Evolutionary conservation across 2,113 vertebrate species (phyloP).

Genomic region (Chiloscyllium plagiosum): DNA sequence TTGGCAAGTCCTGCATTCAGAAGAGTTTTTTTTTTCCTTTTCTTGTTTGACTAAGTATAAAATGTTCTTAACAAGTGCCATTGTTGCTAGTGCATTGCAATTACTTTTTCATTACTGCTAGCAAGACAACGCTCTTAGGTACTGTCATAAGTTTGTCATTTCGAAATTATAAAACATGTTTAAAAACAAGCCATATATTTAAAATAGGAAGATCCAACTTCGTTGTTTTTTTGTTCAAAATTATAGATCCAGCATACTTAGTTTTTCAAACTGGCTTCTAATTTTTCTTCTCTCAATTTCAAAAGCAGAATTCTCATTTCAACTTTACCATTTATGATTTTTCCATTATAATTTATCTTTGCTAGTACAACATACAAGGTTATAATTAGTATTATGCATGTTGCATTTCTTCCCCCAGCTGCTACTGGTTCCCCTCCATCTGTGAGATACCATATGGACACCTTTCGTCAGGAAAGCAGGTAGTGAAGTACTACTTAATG

Average conservation of each 20-base stretch:
- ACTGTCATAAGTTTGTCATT: neutral
- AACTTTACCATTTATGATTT: neutral
- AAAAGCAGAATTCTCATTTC: neutral
- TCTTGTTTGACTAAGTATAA: neutral
- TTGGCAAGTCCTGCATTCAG: too few species aligned
- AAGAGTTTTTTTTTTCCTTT: neutral
- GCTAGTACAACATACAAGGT: neutral
- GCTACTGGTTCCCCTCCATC: constrained; percentile 25
- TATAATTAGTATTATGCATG: constrained; percentile 21
- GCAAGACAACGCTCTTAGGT: neutral
- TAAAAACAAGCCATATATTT: neutral
- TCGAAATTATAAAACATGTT: neutral
- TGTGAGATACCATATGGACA: neutral
- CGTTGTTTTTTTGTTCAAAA: neutral
- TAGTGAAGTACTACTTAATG: neutral
- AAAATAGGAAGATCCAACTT: neutral
- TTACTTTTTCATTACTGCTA: neutral
- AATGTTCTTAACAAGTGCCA: neutral
- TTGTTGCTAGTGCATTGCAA: neutral
- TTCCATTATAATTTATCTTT: neutral
- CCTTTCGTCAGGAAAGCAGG: neutral
- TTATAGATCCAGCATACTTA: neutral
- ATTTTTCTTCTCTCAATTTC: neutral
- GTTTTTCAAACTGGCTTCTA: neutral
- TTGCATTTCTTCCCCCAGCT: neutral